Evolutionary conservation across 1,140 invertebrate species (phyloP).

Genomic region (Drosophila biarmipes): DNA sequence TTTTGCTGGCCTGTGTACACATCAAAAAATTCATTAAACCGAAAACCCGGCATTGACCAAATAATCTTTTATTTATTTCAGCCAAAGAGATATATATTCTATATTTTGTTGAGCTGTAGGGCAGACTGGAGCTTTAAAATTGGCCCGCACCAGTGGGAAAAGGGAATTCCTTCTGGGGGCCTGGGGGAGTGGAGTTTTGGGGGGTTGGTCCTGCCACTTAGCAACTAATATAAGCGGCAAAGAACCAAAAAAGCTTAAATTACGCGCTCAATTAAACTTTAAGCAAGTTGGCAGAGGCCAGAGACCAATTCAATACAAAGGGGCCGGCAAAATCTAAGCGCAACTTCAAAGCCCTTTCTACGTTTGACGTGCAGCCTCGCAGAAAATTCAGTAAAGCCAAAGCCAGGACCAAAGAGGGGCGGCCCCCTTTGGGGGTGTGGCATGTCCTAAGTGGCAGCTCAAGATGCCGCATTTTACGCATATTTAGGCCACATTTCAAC

Average conservation of each 20-base stretch:
- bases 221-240: conserved; percentile 56
- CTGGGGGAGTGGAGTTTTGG: not conserved
- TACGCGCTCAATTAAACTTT: conserved; percentile 80
- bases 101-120: not conserved
- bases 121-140: conserved; percentile 11
- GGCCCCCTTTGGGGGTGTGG: conserved; percentile 5
- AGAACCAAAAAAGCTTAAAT: conserved; percentile 70
- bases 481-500: conserved; percentile 29
- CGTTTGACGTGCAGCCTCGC: conserved; percentile 78
- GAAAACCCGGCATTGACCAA: conserved; percentile 5
- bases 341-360: conserved; percentile 72
- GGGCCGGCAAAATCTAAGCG: conserved; percentile 38
- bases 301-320: conserved; percentile 29
- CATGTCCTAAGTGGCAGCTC: conserved; percentile 39
- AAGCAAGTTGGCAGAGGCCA: conserved; percentile 57
- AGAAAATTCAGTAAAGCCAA: conserved; percentile 74
- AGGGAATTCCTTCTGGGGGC: not conserved
- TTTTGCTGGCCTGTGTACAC: not conserved
- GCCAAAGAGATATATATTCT: conserved; percentile 1
- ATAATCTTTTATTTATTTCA: conserved; percentile 43
- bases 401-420: conserved; percentile 14
- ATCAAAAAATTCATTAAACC: conserved; percentile 26
- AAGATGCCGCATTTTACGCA: conserved; percentile 59
- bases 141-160: conserved; percentile 1
- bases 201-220: conserved; percentile 51